Evolutionary conservation across 2,797 vertebrate genomes (phyloP).

Genomic region (Lagorchestes hirsutus): DNA sequence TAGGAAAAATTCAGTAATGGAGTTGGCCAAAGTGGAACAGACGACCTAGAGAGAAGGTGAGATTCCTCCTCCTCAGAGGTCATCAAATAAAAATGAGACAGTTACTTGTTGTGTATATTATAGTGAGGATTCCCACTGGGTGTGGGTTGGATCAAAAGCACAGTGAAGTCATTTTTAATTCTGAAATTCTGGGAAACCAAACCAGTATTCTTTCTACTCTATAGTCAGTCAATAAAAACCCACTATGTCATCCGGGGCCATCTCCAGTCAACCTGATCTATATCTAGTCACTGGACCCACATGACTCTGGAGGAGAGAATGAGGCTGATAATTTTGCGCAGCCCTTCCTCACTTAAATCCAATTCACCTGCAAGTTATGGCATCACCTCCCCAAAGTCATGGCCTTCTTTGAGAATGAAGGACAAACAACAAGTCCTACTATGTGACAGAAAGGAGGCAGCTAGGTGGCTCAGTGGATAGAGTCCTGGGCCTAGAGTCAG

Average conservation of each 20-base stretch:
- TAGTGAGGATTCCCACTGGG: neutral
- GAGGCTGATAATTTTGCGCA: no score
- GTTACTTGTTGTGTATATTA: neutral
- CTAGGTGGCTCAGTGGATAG: neutral
- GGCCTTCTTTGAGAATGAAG: no score
- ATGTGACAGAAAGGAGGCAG: neutral
- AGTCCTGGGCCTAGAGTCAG: neutral
- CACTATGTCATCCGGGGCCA: neutral
- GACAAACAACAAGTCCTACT: no score
- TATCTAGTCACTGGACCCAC: no score
- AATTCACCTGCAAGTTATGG: no score
- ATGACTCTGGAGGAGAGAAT: no score
- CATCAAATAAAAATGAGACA: neutral
- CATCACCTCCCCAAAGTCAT: no score
- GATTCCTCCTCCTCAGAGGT: neutral
- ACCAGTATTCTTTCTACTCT: neutral
- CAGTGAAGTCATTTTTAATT: neutral
- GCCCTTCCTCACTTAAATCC: no score
- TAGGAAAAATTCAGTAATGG: neutral
- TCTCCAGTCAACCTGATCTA: no score
- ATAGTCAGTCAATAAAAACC: neutral
- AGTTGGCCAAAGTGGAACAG: neutral
- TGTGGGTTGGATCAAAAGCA: neutral
- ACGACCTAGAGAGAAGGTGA: neutral
- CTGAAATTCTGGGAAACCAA: neutral